Evolutionary conservation across 2,113 vertebrate species (phyloP), one percentile per base, ranked within the genome.

Genomic region (Alaudala cheleensis): DNA sequence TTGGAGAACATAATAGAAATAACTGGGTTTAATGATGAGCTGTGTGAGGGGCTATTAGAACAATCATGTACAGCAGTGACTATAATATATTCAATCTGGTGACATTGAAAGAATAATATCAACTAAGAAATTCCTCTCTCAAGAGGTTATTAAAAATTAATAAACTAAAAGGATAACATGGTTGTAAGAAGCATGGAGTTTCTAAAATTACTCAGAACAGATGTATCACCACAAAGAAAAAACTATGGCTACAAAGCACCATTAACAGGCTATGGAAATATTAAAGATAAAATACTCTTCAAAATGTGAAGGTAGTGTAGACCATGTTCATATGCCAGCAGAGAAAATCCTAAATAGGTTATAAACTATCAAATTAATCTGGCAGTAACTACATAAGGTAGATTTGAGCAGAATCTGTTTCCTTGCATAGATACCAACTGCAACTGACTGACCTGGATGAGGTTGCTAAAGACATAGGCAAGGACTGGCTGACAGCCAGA

Each of bases 361-460:
- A 28, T 58, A 67, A 70, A 31, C 12, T n/a, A 33, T 67, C 40
- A 77, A 61, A 33, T 28, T 14, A 56, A n/a, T 82, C 25, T 50
- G 47, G 56, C 1, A 5, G 39, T 53, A 54, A 50, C 24, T 39
- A 60, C 37, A 16, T 9, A 26, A 60, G 19, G 19, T 20, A 37
- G 22, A 67, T 37, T 22, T 33, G 37, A 60, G 74, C 56, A 70
- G 64, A 26, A 44, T 42, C 6, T 1, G 2, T n/a, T 56, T 60
- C 60, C 24, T 78, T 0, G 0, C 2, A 1, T 26, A 18, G 24
- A 57, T 80, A 24, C 21, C 54, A 78, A 19, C n/a, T 61, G 37
- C 69, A 56, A 54, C 29, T 22, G 42, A 16, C n/a, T 40, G 7
- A 22, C 20, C 54, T 60, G 33, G 4, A 10, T 1, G 1, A 47